Evolutionary conservation across 1,140 invertebrate species (phyloP), one percentile per base, ranked within the genome.

Genomic region (Parapsyche elsis): DNA sequence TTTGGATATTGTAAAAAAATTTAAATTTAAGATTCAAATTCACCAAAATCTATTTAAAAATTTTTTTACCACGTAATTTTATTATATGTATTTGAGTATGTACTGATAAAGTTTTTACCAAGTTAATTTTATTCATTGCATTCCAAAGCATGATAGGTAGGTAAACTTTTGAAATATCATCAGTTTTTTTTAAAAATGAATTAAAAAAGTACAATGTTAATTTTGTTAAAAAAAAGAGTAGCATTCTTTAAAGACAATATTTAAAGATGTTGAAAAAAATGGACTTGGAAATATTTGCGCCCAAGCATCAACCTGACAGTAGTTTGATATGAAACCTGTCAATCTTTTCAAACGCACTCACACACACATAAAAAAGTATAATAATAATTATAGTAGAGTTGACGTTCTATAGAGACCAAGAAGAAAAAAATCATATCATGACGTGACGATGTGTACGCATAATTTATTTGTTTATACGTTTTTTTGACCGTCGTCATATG

Each of bases 381-480:
- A 14, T 5, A 53, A 53, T 53, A 53, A 53, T 53, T 53, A 53
- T 53, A 53, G 49, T 5, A 53, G 49, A 2, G 10, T 53, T 16
- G 49, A 53, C 49, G 49, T 53, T 53, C 16, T 16, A 53, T 53
- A 2, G 49, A 53, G 49, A 2, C 30, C 30, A 4, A 12, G 49
- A 2, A 12, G 10, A 53, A 53, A 53, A 14, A 53, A 53, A 53
- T 53, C 49, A 53, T 53, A 53, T 53, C 49, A 53, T 53, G 49
- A 53, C 16, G 49, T 16, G 49, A 53, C 16, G 49, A 53, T 53
- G 49, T 53, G 49, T 53, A 53, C 49, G 49, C 49, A 53, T 53
- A 53, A 53, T 53, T 5, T 53, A 5, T 53, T 53, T 53, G 49
- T 53, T 53, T 53, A 53, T 53, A 53, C 49, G 12, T 53, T 53